Percentiles rank a stretch among this genome's conserved stretches.
Conservation (phyloP, 2,797 vertebrate species). For the Anisognathus igniventris region DNA sequence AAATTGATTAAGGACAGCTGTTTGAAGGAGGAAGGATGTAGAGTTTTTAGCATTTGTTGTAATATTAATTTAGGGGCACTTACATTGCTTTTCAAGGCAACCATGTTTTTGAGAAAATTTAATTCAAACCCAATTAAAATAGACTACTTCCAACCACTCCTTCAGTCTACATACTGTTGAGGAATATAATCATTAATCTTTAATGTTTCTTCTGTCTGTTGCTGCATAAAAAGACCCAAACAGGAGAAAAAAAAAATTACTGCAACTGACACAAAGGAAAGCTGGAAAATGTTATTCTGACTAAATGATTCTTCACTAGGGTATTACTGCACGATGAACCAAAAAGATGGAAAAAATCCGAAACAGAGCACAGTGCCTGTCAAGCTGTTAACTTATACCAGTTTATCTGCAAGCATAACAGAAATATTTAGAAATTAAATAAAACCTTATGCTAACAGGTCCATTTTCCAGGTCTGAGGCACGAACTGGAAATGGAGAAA, state of each 20-base stretch:
- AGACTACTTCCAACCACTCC: background rate
- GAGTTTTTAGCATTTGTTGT: background rate
- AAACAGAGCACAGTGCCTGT: background rate
- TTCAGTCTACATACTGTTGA: background rate
- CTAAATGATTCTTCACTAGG: background rate
- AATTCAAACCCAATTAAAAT: background rate
- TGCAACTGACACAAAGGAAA: constrained; percentile 25
- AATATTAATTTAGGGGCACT: background rate
- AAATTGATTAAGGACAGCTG: background rate
- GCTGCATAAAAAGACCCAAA: background rate
- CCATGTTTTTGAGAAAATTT: background rate
- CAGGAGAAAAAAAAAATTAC: background rate
- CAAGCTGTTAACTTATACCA: background rate
- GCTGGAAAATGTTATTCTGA: background rate
- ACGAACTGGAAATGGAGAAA: background rate
- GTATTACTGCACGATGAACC: background rate
- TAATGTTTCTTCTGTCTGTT: constrained; percentile 47
- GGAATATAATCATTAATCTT: constrained; percentile 15
- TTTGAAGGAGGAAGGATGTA: background rate
- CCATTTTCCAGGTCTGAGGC: background rate
- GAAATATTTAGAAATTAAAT: background rate
- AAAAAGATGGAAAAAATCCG: background rate
- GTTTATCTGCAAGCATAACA: background rate
- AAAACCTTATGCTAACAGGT: background rate
- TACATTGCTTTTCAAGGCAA: background rate